Percentiles rank a stretch among this genome's conserved stretches.
Conservation (phyloP, 2,797 vertebrate species). For the Cossypha polioptera region DNA sequence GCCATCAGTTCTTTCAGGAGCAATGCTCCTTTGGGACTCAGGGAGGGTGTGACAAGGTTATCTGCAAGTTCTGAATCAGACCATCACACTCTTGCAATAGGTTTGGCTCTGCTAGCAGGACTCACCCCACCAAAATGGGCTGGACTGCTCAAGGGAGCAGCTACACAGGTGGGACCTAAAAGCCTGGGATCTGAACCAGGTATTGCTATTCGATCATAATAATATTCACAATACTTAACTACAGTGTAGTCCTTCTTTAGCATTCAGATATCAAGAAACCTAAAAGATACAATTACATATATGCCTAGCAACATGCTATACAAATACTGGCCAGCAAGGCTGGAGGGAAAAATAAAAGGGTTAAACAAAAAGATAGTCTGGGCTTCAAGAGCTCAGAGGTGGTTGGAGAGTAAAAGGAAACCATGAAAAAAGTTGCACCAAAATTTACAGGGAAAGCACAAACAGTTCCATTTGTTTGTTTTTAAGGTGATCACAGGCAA, state of each 20-base stretch:
- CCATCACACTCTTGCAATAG: not conserved
- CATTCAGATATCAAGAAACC: not conserved
- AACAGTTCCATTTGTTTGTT: not conserved
- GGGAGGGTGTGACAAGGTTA: not conserved
- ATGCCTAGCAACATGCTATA: not conserved
- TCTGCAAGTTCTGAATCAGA: not conserved
- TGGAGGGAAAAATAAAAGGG: not conserved
- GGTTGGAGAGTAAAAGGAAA: not conserved
- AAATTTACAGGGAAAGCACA: not conserved
- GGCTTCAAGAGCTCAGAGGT: not conserved
- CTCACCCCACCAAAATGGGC: not conserved
- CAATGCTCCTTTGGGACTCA: not conserved
- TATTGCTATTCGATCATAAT: not conserved
- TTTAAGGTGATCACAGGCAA: not conserved
- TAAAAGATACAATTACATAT: not conserved
- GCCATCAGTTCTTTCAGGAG: not conserved
- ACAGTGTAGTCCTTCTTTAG: not conserved
- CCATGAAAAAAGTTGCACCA: not conserved
- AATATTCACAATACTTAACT: not conserved
- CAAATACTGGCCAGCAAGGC: not conserved
- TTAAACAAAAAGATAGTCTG: not conserved
- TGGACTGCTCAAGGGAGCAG: not conserved
- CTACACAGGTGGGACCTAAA: not conserved
- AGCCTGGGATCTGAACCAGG: not conserved
- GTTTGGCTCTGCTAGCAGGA: not conserved